Base-by-base conservation (phyloP, 2,797 vertebrate species). In the Macroramphosus scolopax region DNA sequence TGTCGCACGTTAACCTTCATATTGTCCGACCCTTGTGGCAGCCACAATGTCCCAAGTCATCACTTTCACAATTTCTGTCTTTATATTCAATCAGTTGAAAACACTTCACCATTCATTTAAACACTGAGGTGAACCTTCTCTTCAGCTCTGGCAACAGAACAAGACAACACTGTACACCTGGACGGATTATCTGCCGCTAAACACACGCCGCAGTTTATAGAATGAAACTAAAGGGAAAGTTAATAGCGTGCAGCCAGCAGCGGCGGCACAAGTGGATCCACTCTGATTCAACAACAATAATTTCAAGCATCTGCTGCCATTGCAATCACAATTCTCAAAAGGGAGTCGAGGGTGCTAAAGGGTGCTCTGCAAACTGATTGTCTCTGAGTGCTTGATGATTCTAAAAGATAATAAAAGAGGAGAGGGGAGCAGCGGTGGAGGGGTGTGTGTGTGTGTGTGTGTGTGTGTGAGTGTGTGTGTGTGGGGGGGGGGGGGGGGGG, bases 321-420 rank as follows among this genome's bases (percentile, higher is more conserved):
- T 39, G 16, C 72, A 83, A 84, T 83, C 74, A 80, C 49, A 58
- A 15, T 39, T 61, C 62, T 70, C 54, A 31, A 47, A 63, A 57
- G 56, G 44, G 57, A 81, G 73, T 82, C 73, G 71, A 86, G 82
- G 62, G 78, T 68, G 38, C 77, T 79, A 3, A 22, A n/a, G n/a
- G n/a, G n/a, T n/a, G n/a, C n/a, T n/a, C 20, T 22, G 20, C n/a
- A 22, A 22, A 22, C 66, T 81, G 75, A 81, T 77, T 78, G 82
- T 70, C 68, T 73, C 43, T 34, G 66, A 72, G 65, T 71, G 62
- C 64, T 60, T 87, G 79, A 88, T 78, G 81, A 87, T 86, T 80
- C 82, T 39, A 52, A 35, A 51, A 57, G 62, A 77, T 38, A 59
- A 79, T 51, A 70, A 62, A 17, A n/a, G 37, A 33, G 16, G 17